These are phyloP conservation scores for Pteropus alecto DNA, from an alignment of 2,113 vertebrate genomes.

Conservation along the genomic window DNA sequence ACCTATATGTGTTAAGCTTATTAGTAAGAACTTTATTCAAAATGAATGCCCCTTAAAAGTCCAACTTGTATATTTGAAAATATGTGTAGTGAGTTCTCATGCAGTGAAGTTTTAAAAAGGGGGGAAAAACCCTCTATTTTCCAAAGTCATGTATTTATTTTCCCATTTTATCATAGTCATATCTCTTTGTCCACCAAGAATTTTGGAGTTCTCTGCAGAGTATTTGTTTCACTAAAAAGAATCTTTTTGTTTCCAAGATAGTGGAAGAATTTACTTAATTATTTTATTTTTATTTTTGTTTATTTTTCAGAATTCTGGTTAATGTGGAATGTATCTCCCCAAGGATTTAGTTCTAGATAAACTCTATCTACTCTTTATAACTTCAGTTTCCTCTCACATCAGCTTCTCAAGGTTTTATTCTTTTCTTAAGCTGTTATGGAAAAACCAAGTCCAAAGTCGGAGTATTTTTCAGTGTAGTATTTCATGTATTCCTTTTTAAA, in stretches of 20 bases:
- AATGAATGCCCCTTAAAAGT: not conserved
- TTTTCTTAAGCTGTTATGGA: not conserved
- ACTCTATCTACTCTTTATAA: not conserved
- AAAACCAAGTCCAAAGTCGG: not conserved
- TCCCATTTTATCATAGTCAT: not conserved
- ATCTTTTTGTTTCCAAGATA: not conserved
- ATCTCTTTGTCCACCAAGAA: not conserved
- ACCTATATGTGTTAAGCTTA: not conserved
- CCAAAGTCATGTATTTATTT: not conserved
- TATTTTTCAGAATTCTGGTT: not conserved
- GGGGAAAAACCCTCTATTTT: not conserved
- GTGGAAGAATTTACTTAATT: not conserved
- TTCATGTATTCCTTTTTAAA: slow-evolving; percentile 32
- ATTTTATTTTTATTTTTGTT: not conserved
- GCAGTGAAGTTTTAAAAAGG: not conserved
- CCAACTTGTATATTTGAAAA: not conserved
- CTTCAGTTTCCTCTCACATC: not conserved
- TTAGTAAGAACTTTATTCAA: not conserved
- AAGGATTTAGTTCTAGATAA: not conserved
- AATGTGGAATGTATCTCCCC: not conserved
- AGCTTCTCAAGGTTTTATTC: not conserved
- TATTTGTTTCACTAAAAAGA: not conserved
- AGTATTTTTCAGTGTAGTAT: slow-evolving; percentile 27
- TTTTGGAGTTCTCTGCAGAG: not conserved
- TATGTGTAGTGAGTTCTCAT: not conserved